Percentiles rank a stretch among this genome's conserved stretches.
Conservation (phyloP, 2,797 vertebrate genomes). For the Threskiornis aethiopicus region DNA sequence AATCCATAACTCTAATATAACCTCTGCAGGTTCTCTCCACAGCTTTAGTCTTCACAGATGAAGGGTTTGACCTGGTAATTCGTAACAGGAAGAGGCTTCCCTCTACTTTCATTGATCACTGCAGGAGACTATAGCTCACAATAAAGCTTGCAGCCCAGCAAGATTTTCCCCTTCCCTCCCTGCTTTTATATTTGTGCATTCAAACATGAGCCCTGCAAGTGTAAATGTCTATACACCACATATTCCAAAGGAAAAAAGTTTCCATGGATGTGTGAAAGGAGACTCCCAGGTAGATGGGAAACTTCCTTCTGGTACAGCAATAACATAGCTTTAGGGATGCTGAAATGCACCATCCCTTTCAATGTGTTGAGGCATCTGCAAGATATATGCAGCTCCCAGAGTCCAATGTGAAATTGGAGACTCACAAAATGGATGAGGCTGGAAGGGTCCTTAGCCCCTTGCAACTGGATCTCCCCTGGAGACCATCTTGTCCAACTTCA, state of each 20-base stretch:
- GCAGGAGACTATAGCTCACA: background rate
- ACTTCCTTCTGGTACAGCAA: background rate
- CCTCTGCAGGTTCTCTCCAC: background rate
- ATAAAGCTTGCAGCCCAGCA: background rate
- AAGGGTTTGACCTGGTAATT: slow-evolving; percentile 5
- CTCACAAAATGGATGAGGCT: background rate
- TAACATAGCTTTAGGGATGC: background rate
- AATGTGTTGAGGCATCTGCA: background rate
- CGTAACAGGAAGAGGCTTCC: background rate
- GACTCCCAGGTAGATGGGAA: background rate
- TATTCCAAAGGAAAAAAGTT: background rate
- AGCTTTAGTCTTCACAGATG: slow-evolving; percentile 6
- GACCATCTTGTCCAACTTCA: background rate
- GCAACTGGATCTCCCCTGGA: background rate
- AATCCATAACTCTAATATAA: background rate
- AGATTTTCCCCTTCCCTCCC: background rate
- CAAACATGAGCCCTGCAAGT: background rate
- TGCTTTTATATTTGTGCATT: background rate
- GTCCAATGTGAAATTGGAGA: background rate
- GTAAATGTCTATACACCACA: background rate
- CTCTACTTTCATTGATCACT: slow-evolving; percentile 1
- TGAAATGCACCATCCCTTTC: background rate
- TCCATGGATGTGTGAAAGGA: background rate
- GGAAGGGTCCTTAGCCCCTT: background rate
- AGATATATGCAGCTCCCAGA: background rate